Conservation (phyloP, 2,113 vertebrate genomes). For the Corythoichthys haematopterus region DNA sequence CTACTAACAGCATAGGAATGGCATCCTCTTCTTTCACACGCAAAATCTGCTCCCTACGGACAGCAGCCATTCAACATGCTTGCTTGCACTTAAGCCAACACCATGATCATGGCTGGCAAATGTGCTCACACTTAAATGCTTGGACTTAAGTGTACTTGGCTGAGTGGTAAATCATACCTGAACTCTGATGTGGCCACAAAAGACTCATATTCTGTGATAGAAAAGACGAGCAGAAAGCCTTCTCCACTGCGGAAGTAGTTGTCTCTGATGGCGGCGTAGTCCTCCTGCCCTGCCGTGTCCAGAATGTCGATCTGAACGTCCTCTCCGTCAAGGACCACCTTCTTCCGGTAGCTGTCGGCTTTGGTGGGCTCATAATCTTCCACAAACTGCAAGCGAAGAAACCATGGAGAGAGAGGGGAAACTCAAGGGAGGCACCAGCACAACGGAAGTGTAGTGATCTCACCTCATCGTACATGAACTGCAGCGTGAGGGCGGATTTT, state of each 20-base stretch:
- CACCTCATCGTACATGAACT: conserved; percentile 78
- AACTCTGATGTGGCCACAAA: conserved; percentile 89
- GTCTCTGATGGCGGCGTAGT: conserved; percentile 96
- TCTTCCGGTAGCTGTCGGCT: conserved; percentile 98
- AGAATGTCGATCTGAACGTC: conserved; percentile 96
- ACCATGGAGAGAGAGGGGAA: neutral
- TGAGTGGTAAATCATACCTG: conserved; percentile 66
- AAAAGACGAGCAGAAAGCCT: conserved; percentile 94
- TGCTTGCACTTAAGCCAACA: neutral
- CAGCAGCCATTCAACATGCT: neutral
- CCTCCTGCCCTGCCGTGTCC: conserved; percentile 85
- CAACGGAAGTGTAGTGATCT: conserved; percentile 6
- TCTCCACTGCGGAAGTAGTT: conserved; percentile 98
- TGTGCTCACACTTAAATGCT: neutral
- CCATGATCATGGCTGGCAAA: neutral
- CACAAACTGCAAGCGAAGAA: conserved; percentile 78
- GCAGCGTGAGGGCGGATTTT: conserved; percentile 71
- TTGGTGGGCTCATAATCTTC: conserved; percentile 99
- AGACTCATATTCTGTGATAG: conserved; percentile 92
- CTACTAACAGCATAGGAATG: conserved; percentile 89
- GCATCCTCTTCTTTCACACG: conserved; percentile 94
- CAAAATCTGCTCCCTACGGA: conserved; percentile 89
- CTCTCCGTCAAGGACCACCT: conserved; percentile 95
- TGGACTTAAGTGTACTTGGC: neutral
- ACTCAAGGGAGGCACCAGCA: neutral